Base-by-base conservation (phyloP, 2,113 vertebrate genomes). In the Sylvicapra grimmia region DNA sequence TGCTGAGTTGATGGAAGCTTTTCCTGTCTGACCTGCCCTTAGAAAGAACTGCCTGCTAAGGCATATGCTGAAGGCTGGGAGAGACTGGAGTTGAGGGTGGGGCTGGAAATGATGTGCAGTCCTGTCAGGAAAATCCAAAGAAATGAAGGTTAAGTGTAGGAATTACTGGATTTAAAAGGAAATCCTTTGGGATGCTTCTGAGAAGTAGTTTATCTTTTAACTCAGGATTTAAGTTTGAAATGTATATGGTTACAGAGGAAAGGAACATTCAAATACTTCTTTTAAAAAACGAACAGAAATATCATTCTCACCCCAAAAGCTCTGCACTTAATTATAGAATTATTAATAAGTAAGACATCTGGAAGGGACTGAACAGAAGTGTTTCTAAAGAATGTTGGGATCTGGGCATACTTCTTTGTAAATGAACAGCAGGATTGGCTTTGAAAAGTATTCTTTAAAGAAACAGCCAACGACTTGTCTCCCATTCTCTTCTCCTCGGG, bases 1-100 rank as follows among this genome's bases (percentile, higher is more conserved):
- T 98, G 97, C 90, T 97, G 97, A 92, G 86, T 23, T 89, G 68
- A 72, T 11, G 59, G 93, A 96, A 53, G 94, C 82, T 79, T 98
- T 98, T 98, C 98, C 98, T 98, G 98, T 92, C 58, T 97, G 94
- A 18, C 92, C 95, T 96, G 86, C 58, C 95, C 92, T 88, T 96
- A 75, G 92, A 95, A 95, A 97, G 96, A 94, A 98, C 47, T 82
- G 0, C 94, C 93, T 97, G 96, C 93, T 96, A 94, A 97, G 95
- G 90, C 93, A 75, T 88, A 77, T 86, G 33, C 6, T 89, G 65
- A 27, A 92, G 93, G 95, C 97, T 94, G 80, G 94, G 96, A 96
- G 95, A 98, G 65, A 77, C 23, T 75, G 85, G 95, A 97, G 58
- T 86, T 90, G 53, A 96, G 90, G 36, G 85, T 19, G 44, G 84